Evolutionary conservation across 2,797 vertebrate genomes (phyloP), one percentile per base, ranked within the genome.

Genomic region (Platyrinchus mystaceus): DNA sequence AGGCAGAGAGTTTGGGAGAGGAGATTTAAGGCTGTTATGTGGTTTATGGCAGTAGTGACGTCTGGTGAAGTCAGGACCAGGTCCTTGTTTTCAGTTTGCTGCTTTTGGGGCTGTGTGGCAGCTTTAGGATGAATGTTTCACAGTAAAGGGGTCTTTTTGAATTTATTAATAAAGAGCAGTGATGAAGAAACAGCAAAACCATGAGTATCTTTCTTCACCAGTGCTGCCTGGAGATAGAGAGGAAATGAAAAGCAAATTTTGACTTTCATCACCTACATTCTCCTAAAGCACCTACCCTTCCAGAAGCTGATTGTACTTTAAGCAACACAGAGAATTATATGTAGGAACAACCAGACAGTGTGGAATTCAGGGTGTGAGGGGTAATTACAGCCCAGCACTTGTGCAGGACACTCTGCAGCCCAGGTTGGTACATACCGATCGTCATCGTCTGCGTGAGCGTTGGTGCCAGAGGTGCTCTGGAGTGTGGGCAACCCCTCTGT

Each of bases 401-500:
- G 82, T 26, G 44, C 75, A 83, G 81, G 81, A 82, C 64, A 73
- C 43, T 78, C 50, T 30, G 50, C 17, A 52, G 9, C 49, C 49
- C 10, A 28, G 50, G 50, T 30, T 52, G 50, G 50, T 53, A 98
- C 97, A 67, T 96, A 98, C 98, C 98, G 98, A 91, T 99, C 99
- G 30, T 99, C 99, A 24, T 99, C 98, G 83, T 99, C 98, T 7
- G 98, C 97, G 2, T 99, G 99, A 95, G 98, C 98, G 95, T 98
- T 98, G 50, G 98, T 95, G 95, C 98, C 98, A 28, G 98, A 98
- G 76, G 98, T 98, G 71, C 98, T 98, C 8, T 99, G 98, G 93
- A 99, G 98, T 32, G 98, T 98, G 44, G 99, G 99, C 60, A 99
- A 69, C 63, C 98, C 98, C 90, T 99, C 99, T 8, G 98, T 98